phyloP scores from a whole-genome alignment of 2,888 invertebrate genomes.

The Helicoverpa assulta region DNA sequence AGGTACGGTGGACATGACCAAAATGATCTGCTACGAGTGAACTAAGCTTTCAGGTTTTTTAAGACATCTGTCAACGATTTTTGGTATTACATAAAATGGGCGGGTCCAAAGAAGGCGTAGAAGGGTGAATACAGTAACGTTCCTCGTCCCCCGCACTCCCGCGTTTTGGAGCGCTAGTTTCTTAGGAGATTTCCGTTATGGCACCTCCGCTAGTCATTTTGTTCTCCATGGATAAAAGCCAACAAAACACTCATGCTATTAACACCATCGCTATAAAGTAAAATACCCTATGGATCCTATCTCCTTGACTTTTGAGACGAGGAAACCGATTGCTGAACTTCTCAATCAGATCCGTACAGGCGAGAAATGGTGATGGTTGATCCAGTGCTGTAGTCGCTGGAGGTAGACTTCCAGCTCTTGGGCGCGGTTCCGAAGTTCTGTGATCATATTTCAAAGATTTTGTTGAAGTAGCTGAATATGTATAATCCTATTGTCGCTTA shows the following conservation, averaged over 20 bases:
- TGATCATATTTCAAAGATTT: conserved; percentile 33
- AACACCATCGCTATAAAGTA: conserved; percentile 59
- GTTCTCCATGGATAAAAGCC: conserved; percentile 16
- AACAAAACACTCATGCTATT: conserved; percentile 50
- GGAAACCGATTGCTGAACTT: conserved; percentile 86
- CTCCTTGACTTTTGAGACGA: conserved; percentile 88
- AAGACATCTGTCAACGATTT: too few relatives aligned
- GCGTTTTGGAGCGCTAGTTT: too few relatives aligned
- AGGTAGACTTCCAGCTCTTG: conserved; percentile 83
- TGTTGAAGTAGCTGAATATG: conserved; percentile 9
- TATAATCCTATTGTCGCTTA: neutral
- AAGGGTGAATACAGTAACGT: too few relatives aligned
- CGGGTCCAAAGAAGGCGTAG: too few relatives aligned
- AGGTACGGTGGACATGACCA: too few relatives aligned
- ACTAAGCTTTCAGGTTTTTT: too few relatives aligned
- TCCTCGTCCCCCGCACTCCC: too few relatives aligned
- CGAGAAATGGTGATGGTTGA: conserved; percentile 66
- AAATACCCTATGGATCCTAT: conserved; percentile 91
- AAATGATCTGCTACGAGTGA: too few relatives aligned
- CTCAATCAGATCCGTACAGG: conserved; percentile 85
- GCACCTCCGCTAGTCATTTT: too few relatives aligned
- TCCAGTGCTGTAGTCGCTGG: conserved; percentile 70
- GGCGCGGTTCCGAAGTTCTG: conserved; percentile 75
- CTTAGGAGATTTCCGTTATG: too few relatives aligned
- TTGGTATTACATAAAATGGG: too few relatives aligned